Conservation (phyloP, 2,113 vertebrate species). For the Procavia capensis region DNA sequence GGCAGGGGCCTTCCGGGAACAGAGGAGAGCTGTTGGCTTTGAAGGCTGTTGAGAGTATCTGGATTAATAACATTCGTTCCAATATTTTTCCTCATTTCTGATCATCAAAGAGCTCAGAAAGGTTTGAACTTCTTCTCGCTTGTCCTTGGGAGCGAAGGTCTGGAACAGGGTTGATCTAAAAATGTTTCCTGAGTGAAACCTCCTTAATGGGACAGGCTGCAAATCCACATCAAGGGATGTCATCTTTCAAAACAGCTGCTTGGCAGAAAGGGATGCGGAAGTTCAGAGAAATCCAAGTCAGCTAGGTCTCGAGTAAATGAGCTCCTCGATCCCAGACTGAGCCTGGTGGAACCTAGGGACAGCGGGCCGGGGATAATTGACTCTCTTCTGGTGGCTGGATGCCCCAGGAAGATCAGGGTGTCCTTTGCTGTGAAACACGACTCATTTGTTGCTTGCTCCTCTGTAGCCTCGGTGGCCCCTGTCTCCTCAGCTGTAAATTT, state of each 20-base stretch:
- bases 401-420: neutral
- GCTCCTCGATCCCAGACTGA: conserved; percentile 5
- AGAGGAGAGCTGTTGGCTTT: conserved; percentile 56
- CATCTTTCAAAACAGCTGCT: conserved; percentile 69
- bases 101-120: conserved; percentile 68
- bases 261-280: conserved; percentile 24
- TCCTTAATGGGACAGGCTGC: conserved; percentile 42
- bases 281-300: conserved; percentile 37
- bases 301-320: conserved; percentile 40
- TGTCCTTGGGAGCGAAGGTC: conserved; percentile 66
- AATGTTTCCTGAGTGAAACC: conserved; percentile 67
- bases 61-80: conserved; percentile 66
- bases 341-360: neutral
- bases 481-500: neutral
- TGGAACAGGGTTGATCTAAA: conserved; percentile 69
- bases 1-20: neutral
- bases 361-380: neutral
- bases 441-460: neutral
- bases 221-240: conserved; percentile 55
- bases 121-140: conserved; percentile 58
- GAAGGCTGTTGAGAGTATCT: conserved; percentile 67
- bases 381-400: neutral
- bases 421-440: neutral
- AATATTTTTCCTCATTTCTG: conserved; percentile 43
- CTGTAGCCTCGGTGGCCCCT: neutral